These are phyloP conservation scores for Adoxophyes honmai DNA, from an alignment of 1,140 invertebrate genomes.

Conservation along the genomic window DNA sequence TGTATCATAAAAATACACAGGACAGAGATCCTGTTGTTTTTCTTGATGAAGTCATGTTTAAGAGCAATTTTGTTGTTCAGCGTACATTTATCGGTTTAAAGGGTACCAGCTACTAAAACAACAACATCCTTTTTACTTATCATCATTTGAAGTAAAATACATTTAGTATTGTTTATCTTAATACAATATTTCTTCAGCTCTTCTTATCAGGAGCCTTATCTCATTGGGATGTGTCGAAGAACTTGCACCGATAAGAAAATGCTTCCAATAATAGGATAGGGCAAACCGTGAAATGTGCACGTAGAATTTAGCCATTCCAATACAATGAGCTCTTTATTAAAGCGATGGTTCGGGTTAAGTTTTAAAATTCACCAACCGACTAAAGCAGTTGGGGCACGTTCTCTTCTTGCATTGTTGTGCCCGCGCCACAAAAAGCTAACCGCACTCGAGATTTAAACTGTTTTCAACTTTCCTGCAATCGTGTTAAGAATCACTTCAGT, in stretches of 20 bases:
- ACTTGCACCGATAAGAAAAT: conserved; percentile 13
- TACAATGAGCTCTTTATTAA: conserved; percentile 10
- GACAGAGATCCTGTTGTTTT: too few species aligned
- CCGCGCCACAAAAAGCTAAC: conserved; percentile 42
- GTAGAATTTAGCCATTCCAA: not conserved
- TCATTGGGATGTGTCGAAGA: conserved; percentile 10
- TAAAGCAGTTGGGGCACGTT: conserved; percentile 72
- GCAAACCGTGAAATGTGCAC: not conserved
- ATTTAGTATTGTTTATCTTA: conserved; percentile 1
- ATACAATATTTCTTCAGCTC: conserved; percentile 9
- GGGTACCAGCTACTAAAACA: not conserved
- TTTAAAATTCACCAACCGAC: conserved; percentile 58
- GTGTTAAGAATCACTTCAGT: conserved; percentile 49
- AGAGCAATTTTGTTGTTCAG: not conserved
- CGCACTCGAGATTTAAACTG: conserved; percentile 22
- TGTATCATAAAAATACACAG: too few species aligned
- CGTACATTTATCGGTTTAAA: not conserved
- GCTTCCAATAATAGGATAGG: conserved; percentile 4
- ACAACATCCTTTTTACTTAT: not conserved
- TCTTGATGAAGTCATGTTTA: too few species aligned
- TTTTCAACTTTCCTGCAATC: conserved; percentile 40
- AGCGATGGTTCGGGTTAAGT: conserved; percentile 30
- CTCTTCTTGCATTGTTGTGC: conserved; percentile 53
- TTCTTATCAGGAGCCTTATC: conserved; percentile 2
- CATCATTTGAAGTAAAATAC: not conserved